A percentile compares a stretch with the other conserved stretches of the same genome.
phyloP scores from a whole-genome alignment of 2,113 vertebrate species.

The Poeciliopsis occidentalis region DNA sequence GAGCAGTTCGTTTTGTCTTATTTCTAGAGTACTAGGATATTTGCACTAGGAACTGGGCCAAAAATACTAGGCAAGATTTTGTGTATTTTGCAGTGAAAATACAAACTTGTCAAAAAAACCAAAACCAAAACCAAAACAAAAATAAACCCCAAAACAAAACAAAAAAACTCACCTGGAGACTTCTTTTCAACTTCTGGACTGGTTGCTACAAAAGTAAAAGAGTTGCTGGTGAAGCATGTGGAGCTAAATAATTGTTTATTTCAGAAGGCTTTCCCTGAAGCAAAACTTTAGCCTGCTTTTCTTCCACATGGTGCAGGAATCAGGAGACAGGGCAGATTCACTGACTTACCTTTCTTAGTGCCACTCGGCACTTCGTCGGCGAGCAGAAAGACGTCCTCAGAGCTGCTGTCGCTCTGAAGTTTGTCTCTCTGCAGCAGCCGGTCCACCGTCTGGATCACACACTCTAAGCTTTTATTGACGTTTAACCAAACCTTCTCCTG shows the following conservation, averaged over 20 bases:
- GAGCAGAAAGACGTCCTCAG: slow-evolving; percentile 89
- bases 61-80: too few relatives aligned
- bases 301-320: too few relatives aligned
- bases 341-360: slow-evolving; percentile 85
- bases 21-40: too few relatives aligned
- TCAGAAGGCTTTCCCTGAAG: too few relatives aligned
- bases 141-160: background rate
- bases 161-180: slow-evolving; percentile 83
- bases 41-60: too few relatives aligned
- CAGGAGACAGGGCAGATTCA: background rate
- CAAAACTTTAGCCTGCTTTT: background rate
- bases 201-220: slow-evolving; percentile 78
- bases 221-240: background rate
- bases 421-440: slow-evolving; percentile 90
- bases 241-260: too few relatives aligned
- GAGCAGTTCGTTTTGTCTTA: too few relatives aligned
- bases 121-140: background rate
- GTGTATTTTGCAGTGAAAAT: too few relatives aligned
- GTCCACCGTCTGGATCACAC: slow-evolving; percentile 94
- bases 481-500: slow-evolving; percentile 98
- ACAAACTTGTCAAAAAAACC: too few relatives aligned
- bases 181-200: slow-evolving; percentile 87
- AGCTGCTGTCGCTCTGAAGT: slow-evolving; percentile 87
- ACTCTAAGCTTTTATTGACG: slow-evolving; percentile 97
- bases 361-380: slow-evolving; percentile 70